A percentile compares a stretch with the other conserved stretches of the same genome.
These are phyloP conservation scores for Adineta ricciae DNA, from an alignment of 2,888 invertebrate genomes.

Conservation along the genomic window DNA sequence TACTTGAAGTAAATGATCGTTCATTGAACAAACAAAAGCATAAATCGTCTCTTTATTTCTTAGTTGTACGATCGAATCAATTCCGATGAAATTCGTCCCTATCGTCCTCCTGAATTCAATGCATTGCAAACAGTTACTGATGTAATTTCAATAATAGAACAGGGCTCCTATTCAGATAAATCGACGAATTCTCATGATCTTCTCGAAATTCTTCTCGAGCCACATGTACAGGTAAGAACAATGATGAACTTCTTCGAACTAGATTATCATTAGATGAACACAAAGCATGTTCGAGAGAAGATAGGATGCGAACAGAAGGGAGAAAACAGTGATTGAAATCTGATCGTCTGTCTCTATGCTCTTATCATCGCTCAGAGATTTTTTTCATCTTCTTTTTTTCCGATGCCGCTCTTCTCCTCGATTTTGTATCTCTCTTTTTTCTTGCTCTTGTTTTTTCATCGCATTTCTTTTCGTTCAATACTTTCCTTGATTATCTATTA, in stretches of 20 bases:
- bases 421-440: slow-evolving; percentile 24
- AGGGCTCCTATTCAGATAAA: not conserved
- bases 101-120: not conserved
- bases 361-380: not conserved
- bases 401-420: slow-evolving; percentile 7
- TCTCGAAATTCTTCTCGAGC: not conserved
- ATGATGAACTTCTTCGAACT: not conserved
- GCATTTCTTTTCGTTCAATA: not conserved
- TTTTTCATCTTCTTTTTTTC: not conserved
- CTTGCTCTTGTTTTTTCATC: slow-evolving; percentile 19
- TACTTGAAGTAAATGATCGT: slow-evolving; percentile 64
- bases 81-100: slow-evolving; percentile 13
- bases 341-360: not conserved
- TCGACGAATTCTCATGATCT: not conserved
- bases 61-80: slow-evolving; percentile 21
- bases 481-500: not conserved
- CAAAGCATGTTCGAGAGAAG: not conserved
- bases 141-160: not conserved
- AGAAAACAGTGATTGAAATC: not conserved
- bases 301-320: not conserved
- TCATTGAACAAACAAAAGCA: no score
- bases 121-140: not conserved
- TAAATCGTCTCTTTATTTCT: not conserved
- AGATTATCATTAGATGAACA: not conserved
- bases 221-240: slow-evolving; percentile 4